Evolutionary conservation across 1,140 invertebrate species (phyloP), one percentile per base, ranked within the genome.

Genomic region (Pseudomyrmex dendroicus): DNA sequence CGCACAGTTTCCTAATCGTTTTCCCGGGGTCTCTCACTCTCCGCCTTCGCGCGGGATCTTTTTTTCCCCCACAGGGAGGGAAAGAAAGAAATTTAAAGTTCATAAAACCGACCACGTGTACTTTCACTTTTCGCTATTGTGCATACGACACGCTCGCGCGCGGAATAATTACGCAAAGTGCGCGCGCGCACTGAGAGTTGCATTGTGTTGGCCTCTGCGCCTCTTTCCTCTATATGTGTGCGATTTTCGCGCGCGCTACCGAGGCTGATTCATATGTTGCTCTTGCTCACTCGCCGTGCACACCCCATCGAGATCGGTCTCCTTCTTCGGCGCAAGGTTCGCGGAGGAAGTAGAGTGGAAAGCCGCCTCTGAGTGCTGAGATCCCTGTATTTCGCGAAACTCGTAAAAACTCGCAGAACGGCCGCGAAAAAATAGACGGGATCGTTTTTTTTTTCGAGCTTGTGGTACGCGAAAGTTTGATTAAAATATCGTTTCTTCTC

Each of bases 71-170:
- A 25, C 2, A n/a, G 12, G 20, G 13, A 13, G 13, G 13, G 13
- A 35, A n/a, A 25, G 59, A 52, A 72, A 80, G 66, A 80, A 80
- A 80, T 78, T 78, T 78, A 78, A 80, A 80, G 76, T 72, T 80
- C 76, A 70, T 48, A 52, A 35, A 35, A 35, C 35, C 35, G 35
- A 35, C 35, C 48, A 67, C 22, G 3, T 48, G 66, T 59, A 80
- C 76, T 80, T 80, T 80, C 76, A 80, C 76, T 80, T 72, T 70
- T 72, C 76, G 76, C 76, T 15, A 68, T 80, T 80, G 76, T 80
- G 54, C 54, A 72, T 59, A 59, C 76, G 76, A 80, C 66, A 72
- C 76, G 76, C 54, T 80, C 66, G 76, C 76, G 64, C 76, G 54
- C 76, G 62, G 44, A 35, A 78, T 78, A 78, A 78, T 78, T 78